A percentile compares a stretch with the other conserved stretches of the same genome.
phyloP scores from a whole-genome alignment of 2,113 vertebrate genomes.

The Cygnus atratus region DNA sequence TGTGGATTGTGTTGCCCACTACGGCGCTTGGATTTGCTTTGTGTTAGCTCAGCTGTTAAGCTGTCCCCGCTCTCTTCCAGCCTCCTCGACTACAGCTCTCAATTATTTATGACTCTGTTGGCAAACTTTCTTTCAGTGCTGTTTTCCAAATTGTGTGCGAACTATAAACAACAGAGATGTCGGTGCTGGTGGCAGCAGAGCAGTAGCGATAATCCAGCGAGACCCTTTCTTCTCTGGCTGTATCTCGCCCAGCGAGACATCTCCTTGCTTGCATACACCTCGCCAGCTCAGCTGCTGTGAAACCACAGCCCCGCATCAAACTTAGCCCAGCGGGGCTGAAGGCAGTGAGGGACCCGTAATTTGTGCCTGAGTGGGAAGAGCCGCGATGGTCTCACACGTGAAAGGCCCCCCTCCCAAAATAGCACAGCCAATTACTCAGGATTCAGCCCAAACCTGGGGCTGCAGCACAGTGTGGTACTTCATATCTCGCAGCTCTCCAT shows the following conservation, averaged over 20 bases:
- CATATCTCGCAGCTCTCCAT: neutral
- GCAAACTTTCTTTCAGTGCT: slow-evolving; percentile 23
- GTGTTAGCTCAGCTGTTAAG: slow-evolving; percentile 7
- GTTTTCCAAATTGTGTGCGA: neutral
- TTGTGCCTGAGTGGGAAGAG: neutral
- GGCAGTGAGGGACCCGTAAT: neutral
- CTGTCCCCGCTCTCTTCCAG: neutral
- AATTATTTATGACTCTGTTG: slow-evolving; percentile 40
- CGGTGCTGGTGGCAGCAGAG: neutral
- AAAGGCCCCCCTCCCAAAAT: neutral
- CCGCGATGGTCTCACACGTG: neutral
- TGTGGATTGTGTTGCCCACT: neutral
- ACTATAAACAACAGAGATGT: neutral
- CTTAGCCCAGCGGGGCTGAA: neutral
- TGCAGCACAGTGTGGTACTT: neutral
- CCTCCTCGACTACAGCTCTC: neutral
- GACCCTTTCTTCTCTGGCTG: neutral
- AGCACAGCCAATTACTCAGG: neutral
- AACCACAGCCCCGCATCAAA: neutral
- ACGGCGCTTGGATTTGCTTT: neutral
- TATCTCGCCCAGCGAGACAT: neutral
- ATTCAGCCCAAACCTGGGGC: neutral
- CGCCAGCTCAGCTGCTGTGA: neutral
- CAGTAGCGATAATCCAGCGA: neutral
- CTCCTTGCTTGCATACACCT: neutral